Conservation (phyloP, 2,113 vertebrate genomes). For the Sigmodon hispidus region DNA sequence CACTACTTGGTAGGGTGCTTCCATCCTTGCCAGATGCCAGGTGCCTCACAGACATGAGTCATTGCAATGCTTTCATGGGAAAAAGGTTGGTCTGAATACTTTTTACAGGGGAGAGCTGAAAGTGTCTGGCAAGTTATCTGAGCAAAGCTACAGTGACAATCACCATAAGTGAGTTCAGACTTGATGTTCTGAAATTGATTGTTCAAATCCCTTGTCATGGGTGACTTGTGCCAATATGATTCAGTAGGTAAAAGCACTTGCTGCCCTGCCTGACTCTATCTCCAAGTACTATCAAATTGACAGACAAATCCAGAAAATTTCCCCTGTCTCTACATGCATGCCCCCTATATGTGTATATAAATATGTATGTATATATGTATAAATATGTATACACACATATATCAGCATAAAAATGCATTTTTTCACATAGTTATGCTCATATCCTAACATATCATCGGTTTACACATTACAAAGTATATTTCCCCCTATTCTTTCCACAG, state of each 20-base stretch:
- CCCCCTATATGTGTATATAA: too few species aligned
- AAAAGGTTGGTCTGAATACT: constrained; percentile 53
- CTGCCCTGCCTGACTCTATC: background rate
- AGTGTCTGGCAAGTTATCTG: background rate
- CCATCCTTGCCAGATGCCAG: constrained; percentile 26
- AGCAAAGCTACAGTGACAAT: background rate
- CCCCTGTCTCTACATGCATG: background rate
- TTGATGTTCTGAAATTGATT: background rate
- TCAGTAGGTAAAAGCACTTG: background rate
- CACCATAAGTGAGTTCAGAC: background rate
- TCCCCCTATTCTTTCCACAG: background rate
- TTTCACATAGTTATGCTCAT: background rate
- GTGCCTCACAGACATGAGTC: constrained; percentile 53
- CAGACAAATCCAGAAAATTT: background rate
- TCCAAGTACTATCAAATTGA: too few species aligned
- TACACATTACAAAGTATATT: background rate
- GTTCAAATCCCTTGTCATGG: background rate
- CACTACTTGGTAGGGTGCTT: background rate
- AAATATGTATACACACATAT: background rate
- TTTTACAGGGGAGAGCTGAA: constrained; percentile 56
- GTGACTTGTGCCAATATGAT: background rate
- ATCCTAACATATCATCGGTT: background rate
- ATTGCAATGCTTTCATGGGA: constrained; percentile 51
- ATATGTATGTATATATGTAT: background rate
- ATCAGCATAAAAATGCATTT: background rate